Base-by-base conservation (phyloP, 1,140 invertebrate genomes). In the Nylanderia fulva region DNA sequence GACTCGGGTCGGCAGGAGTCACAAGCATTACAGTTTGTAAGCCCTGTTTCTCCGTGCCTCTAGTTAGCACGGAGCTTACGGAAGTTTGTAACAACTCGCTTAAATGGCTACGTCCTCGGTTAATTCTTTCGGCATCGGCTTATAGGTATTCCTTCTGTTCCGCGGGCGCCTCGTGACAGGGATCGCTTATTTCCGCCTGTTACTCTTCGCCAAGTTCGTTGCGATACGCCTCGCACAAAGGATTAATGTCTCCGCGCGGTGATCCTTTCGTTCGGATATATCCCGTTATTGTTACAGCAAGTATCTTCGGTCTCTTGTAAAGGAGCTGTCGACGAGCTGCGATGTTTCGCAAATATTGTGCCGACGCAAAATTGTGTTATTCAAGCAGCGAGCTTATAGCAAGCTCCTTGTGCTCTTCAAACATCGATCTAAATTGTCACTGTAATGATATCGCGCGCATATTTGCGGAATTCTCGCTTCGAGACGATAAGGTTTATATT, bases 171-270 rank as follows among this genome's bases (percentile, higher is more conserved):
- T 60, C 77, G 77, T 71, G 66, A 82, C 52, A 72, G 66, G 66
- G 66, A 72, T 82, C 77, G 66, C 52, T 82, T 82, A 82, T 82
- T 82, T 82, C 77, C 77, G 77, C 77, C 66, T 71, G 77, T 80
- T 80, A 80, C 42, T 48, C 66, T 71, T 56, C 52, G 52, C 69
- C 52, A 82, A 82, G 52, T 82, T 82, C 27, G 64, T 36, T 27
- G 77, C 64, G 77, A 71, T 80, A 71, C 77, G 64, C 52, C 52
- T 58, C 24, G 66, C 77, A 71, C 66, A 82, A 82, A 82, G 77
- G 77, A 82, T 82, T 82, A 82, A 72, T 82, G 77, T 58, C 52
- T n/a, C 11, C 75, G 21, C 11, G 36, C 66, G 66, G 52, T 71
- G 66, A 82, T 82, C 66, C 66, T 60, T 27, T 29, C 52, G 66